Base-by-base conservation (phyloP, 2,113 vertebrate genomes). In the Tetrax tetrax region DNA sequence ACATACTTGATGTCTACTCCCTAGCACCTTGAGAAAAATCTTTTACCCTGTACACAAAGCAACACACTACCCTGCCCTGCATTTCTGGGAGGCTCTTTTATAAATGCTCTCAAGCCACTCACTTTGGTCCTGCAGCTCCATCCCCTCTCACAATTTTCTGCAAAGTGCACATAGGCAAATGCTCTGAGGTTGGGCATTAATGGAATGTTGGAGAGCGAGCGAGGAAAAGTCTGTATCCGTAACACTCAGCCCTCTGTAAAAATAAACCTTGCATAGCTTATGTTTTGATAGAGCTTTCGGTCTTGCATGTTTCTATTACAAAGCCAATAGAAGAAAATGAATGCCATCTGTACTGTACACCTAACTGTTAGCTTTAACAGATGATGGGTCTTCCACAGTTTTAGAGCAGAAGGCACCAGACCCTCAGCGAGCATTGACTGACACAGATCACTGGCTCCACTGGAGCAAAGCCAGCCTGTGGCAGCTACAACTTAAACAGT, bases 391-490 rank as follows among this genome's bases (percentile, higher is more conserved):
- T 95, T 89, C 83, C 71, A 78, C 6, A 57, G 33, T 47, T 86
- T 85, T 38, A 33, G 82, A 93, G 68, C 54, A 93, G 90, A 92
- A 92, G 86, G 95, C 50, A 93, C 23, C 72, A 87, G 80, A 54
- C 83, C 68, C 80, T 81, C 80, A 87, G 38, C 37, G 33, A 51
- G 47, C 69, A 31, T 5, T 89, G 93, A 93, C 86, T 95, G 89
- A 93, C 93, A 89, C 68, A 87, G 76, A 93, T 71, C 93, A 78
- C 1, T 51, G 43, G 47, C 69, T 95, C 56, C 64, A 43, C 68
- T 86, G 90, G 90, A 94, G 85, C 43, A 87, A 51, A 54, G 92
- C 88, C 85, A 90, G 35, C 14, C 64, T 83, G 28, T 61, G 45
- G 47, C 85, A 94, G 47, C 75, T 68, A 38, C 64, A 80, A 79